Evolutionary conservation across 92 coral and sea anemone genomes (phyloP).

Genomic region (Paramuricea clavata): DNA sequence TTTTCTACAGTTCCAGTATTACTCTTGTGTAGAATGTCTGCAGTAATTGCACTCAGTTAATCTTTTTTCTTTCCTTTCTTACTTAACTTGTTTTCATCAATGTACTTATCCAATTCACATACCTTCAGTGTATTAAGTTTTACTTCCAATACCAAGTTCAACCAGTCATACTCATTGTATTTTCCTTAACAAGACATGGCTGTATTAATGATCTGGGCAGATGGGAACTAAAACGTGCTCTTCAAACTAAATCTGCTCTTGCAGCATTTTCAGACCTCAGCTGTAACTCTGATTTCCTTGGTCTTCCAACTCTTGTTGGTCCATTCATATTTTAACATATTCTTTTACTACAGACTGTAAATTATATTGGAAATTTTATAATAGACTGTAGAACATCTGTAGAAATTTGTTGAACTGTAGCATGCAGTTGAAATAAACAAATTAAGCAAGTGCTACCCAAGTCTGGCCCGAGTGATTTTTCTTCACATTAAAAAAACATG

Average conservation of each 20-base stretch:
- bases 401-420: too few species aligned
- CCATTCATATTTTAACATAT: too few species aligned
- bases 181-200: constrained; percentile 43
- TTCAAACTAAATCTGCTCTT: constrained; percentile 44
- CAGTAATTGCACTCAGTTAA: constrained; percentile 13
- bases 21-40: too few species aligned
- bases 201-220: constrained; percentile 31
- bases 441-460: too few species aligned
- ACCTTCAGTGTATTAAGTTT: constrained; percentile 60
- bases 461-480: not conserved
- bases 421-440: too few species aligned
- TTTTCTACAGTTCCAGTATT: too few species aligned
- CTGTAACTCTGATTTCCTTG: too few species aligned
- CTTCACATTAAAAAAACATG: not conserved
- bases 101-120: constrained; percentile 65
- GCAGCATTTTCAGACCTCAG: constrained; percentile 46
- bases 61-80: constrained; percentile 51
- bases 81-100: constrained; percentile 49
- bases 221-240: constrained; percentile 44
- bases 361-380: too few species aligned
- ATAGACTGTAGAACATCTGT: not conserved
- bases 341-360: too few species aligned
- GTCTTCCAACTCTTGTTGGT: too few species aligned
- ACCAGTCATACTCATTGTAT: constrained; percentile 73
- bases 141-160: constrained; percentile 66